Conservation (phyloP, 2,888 invertebrate genomes). For the Sturmia bella region DNA sequence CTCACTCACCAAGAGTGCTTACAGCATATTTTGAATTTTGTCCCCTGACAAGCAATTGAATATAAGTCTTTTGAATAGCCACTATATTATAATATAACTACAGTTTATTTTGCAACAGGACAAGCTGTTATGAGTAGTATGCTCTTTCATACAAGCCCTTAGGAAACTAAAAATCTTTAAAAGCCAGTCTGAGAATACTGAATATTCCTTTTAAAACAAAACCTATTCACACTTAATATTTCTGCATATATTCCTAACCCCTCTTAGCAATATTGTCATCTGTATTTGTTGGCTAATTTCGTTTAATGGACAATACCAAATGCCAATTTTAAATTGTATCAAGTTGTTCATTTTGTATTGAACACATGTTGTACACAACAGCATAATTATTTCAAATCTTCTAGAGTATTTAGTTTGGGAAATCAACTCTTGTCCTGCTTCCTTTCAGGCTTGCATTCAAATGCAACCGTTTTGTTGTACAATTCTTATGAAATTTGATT, state of each 20-base stretch:
- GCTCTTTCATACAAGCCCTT: too few species aligned
- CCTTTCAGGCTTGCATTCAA: conserved; percentile 26
- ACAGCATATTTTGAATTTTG: too few species aligned
- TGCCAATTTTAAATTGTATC: neutral
- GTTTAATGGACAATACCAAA: conserved; percentile 12
- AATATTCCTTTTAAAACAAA: too few species aligned
- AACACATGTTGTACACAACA: neutral
- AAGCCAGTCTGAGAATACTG: too few species aligned
- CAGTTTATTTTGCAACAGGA: too few species aligned
- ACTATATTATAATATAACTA: too few species aligned
- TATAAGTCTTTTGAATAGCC: too few species aligned
- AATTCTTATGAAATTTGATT: conserved; percentile 48
- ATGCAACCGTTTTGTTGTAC: conserved; percentile 28
- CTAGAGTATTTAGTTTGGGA: conserved; percentile 60
- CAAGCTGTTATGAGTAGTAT: too few species aligned
- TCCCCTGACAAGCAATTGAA: too few species aligned
- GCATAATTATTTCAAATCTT: conserved; percentile 59
- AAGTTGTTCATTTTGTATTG: conserved; percentile 2
- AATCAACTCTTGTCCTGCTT: conserved; percentile 31
- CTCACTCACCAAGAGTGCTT: too few species aligned
- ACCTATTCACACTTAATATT: too few species aligned
- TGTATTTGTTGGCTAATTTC: neutral
- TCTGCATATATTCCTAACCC: neutral
- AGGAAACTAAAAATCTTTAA: too few species aligned
- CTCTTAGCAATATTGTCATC: neutral